A percentile compares a stretch with the other conserved stretches of the same genome.
Conservation (phyloP, 2,113 vertebrate genomes). For the Mustela nigripes region DNA sequence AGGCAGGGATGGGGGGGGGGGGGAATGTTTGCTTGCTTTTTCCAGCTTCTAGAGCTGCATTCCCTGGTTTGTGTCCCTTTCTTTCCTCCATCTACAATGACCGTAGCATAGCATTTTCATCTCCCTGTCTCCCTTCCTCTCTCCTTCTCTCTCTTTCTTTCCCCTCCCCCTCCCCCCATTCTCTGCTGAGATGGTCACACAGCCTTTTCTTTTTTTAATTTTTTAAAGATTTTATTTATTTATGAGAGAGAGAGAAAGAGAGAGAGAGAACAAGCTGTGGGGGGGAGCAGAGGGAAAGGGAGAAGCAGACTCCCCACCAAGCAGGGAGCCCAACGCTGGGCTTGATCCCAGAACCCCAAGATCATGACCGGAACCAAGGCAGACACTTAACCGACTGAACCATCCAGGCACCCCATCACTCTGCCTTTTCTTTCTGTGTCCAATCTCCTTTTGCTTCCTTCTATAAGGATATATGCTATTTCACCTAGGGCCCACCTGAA, state of each 20-base stretch:
- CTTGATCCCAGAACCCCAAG: neutral
- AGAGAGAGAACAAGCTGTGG: neutral
- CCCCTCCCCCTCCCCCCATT: neutral
- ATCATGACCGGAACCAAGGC: neutral
- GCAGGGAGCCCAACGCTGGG: neutral
- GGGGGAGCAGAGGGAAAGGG: neutral
- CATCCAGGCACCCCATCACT: neutral
- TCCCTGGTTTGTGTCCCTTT: neutral
- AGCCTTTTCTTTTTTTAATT: neutral
- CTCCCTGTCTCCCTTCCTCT: neutral
- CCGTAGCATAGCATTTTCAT: neutral
- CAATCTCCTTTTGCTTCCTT: neutral
- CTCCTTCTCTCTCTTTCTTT: neutral
- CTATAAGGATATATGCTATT: neutral
- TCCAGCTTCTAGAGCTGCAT: neutral
- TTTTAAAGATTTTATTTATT: neutral
- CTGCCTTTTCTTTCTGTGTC: neutral
- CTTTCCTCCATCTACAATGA: neutral
- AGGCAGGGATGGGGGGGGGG: too few relatives aligned
- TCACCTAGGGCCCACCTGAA: neutral
- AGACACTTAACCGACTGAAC: neutral
- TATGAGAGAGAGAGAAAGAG: neutral
- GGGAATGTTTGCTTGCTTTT: neutral
- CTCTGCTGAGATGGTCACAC: neutral
- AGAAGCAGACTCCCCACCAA: neutral